These are phyloP conservation scores for Pyrgilauda ruficollis DNA, from an alignment of 2,113 vertebrate species.

Conservation along the genomic window DNA sequence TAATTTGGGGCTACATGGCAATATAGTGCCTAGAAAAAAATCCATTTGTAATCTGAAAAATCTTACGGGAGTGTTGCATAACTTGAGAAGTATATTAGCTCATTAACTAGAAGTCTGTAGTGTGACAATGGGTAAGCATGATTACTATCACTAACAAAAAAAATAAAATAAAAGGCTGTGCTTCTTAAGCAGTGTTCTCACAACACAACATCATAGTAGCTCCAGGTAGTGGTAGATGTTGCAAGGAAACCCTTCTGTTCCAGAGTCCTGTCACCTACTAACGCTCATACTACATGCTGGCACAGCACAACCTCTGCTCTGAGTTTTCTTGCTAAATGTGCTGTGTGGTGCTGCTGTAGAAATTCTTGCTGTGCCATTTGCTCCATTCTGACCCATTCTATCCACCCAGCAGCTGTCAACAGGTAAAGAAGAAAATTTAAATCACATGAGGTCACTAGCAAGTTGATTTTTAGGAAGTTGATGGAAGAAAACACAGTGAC, in stretches of 20 bases:
- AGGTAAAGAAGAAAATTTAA: neutral
- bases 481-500: neutral
- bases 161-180: neutral
- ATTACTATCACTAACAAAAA: neutral
- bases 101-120: neutral
- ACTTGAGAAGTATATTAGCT: neutral
- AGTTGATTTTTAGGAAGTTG: neutral
- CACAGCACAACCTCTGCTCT: neutral
- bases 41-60: conserved; percentile 1
- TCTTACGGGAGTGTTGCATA: neutral
- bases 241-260: neutral
- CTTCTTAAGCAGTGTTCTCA: neutral
- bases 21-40: neutral
- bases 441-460: neutral
- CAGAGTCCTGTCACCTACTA: neutral
- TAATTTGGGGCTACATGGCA: neutral
- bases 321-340: neutral
- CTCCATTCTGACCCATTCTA: neutral
- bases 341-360: neutral
- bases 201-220: neutral
- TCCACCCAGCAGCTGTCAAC: neutral
- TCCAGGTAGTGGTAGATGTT: neutral
- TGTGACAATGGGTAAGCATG: neutral
- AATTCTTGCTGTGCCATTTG: neutral
- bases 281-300: accelerated